Conservation (phyloP, 2,113 vertebrate genomes). For the Orientallactaga bullata region DNA sequence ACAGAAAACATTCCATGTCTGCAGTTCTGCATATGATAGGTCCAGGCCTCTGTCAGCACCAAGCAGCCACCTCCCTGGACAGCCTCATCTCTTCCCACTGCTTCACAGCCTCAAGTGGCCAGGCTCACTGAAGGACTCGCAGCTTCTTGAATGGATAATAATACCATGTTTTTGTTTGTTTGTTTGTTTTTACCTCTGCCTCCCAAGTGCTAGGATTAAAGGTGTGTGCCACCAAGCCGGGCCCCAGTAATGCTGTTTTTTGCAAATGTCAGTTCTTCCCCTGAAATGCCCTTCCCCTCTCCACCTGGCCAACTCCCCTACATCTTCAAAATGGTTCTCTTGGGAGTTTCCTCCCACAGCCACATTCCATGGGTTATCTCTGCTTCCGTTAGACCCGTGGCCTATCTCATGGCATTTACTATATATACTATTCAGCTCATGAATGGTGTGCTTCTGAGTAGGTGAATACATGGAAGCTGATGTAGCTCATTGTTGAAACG, state of each 20-base stretch:
- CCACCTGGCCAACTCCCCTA: not conserved
- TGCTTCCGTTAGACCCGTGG: not conserved
- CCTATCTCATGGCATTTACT: not conserved
- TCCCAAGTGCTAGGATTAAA: no score
- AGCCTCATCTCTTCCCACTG: not conserved
- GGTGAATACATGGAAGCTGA: not conserved
- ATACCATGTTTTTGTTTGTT: no score
- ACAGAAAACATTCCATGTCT: not conserved
- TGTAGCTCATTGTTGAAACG: not conserved
- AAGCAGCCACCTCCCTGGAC: not conserved
- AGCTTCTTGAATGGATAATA: not conserved
- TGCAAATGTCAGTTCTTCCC: not conserved
- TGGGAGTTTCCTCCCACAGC: not conserved
- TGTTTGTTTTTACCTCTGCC: no score
- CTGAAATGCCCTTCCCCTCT: not conserved
- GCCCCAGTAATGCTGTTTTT: no score
- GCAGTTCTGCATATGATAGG: constrained; percentile 22
- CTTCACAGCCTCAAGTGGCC: not conserved
- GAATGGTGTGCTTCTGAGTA: not conserved
- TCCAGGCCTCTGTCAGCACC: not conserved
- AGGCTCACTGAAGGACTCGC: not conserved
- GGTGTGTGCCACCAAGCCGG: no score
- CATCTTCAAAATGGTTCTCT: not conserved
- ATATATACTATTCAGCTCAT: not conserved
- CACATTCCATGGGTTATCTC: not conserved